Percentiles rank a stretch among this genome's conserved stretches.
These are phyloP conservation scores for Ophioninae sp. DNA, from an alignment of 2,888 invertebrate genomes.

Conservation along the genomic window DNA sequence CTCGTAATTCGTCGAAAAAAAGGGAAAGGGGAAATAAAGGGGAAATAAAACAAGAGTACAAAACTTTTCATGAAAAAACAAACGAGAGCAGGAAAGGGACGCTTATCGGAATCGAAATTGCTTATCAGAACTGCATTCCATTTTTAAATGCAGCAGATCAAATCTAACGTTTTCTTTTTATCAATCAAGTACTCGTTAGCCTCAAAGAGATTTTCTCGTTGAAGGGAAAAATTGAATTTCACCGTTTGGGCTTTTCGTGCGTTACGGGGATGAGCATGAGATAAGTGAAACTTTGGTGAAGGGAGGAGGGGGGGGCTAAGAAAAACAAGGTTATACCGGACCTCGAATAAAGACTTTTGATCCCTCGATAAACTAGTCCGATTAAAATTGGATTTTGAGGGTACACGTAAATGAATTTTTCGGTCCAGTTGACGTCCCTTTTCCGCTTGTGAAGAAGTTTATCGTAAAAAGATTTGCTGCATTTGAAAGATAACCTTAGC, in stretches of 20 bases:
- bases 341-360: slow-evolving; percentile 1
- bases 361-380: slow-evolving; percentile 43
- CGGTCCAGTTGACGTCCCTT: not conserved
- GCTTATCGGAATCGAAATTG: not conserved
- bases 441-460: slow-evolving; percentile 44
- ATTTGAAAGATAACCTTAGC: slow-evolving; percentile 50
- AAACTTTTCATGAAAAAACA: no score
- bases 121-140: not conserved
- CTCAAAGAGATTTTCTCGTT: slow-evolving; percentile 21
- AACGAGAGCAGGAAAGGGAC: not conserved
- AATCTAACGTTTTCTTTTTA: not conserved
- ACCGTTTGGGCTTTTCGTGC: not conserved
- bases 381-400: slow-evolving; percentile 53
- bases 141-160: no score
- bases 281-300: not conserved
- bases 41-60: no score
- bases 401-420: slow-evolving; percentile 50
- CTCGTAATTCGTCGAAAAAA: not conserved
- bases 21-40: no score
- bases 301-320: slow-evolving; percentile 2
- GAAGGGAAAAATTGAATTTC: slow-evolving; percentile 29
- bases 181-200: not conserved
- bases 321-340: not conserved
- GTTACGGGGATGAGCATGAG: no score
- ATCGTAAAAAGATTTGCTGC: slow-evolving; percentile 57